Conservation (phyloP, 2,888 invertebrate species). For the Xanthia togata region DNA sequence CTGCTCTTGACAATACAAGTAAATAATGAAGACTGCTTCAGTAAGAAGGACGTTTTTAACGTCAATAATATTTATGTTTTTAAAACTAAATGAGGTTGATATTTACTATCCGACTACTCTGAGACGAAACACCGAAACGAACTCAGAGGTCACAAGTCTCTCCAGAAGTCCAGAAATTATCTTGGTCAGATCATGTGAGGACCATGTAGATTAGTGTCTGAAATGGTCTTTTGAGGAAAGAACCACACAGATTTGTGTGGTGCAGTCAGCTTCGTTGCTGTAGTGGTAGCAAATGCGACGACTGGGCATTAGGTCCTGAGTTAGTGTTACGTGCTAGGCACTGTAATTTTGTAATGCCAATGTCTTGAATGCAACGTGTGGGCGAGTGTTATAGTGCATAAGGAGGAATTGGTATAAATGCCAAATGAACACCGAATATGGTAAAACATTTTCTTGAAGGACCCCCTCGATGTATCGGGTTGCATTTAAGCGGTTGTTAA, state of each 20-base stretch:
- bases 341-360: background rate
- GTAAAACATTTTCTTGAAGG: background rate
- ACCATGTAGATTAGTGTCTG: background rate
- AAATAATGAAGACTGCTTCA: conserved; percentile 5
- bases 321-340: background rate
- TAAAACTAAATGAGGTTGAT: background rate
- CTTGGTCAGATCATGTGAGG: no score
- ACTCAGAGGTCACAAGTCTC: background rate
- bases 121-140: background rate
- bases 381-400: background rate
- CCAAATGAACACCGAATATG: background rate
- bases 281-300: background rate
- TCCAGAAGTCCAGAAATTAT: no score
- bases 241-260: background rate
- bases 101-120: background rate
- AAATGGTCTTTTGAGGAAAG: background rate
- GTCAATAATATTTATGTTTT: background rate
- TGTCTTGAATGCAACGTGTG: background rate
- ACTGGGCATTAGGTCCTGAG: background rate
- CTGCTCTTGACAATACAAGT: conserved; percentile 17
- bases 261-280: background rate
- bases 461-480: background rate
- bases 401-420: background rate
- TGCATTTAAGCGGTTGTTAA: background rate
- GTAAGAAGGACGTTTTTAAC: background rate